A percentile compares a stretch with the other conserved stretches of the same genome.
phyloP scores from a whole-genome alignment of 2,113 vertebrate species.

The Poecilia latipinna region DNA sequence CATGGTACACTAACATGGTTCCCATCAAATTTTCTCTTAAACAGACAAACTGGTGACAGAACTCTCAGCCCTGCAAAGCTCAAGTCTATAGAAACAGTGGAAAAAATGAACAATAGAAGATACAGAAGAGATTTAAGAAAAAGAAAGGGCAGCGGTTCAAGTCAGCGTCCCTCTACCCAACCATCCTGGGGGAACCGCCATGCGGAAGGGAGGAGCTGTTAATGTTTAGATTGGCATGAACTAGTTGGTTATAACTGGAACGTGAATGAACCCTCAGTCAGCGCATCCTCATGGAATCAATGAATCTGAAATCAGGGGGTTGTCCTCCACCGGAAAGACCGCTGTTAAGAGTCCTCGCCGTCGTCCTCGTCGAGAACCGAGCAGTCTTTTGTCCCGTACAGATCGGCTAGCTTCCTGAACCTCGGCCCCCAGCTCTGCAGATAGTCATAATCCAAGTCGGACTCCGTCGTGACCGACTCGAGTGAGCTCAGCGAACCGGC shows the following conservation, averaged over 20 bases:
- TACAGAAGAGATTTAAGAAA: constrained; percentile 7
- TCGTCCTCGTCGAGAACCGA: constrained; percentile 59
- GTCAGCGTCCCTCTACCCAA: constrained; percentile 50
- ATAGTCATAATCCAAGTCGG: constrained; percentile 99
- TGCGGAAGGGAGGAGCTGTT: constrained; percentile 31
- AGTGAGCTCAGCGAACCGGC: constrained; percentile 96
- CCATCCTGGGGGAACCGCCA: constrained; percentile 35
- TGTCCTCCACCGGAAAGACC: constrained; percentile 49
- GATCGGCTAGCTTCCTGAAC: constrained; percentile 98
- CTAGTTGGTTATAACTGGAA: constrained; percentile 41
- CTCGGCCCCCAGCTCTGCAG: constrained; percentile 99
- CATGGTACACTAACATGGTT: constrained; percentile 48
- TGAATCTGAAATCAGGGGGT: constrained; percentile 49
- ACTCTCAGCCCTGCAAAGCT: constrained; percentile 51
- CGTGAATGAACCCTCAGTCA: constrained; percentile 34
- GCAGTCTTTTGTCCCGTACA: constrained; percentile 99
- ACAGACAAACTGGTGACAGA: constrained; percentile 49
- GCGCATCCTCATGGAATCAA: constrained; percentile 64
- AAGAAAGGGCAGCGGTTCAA: constrained; percentile 29
- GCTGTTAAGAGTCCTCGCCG: constrained; percentile 88
- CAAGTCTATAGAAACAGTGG: constrained; percentile 55
- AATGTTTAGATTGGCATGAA: constrained; percentile 48
- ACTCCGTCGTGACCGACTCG: constrained; percentile 96
- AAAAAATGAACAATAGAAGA: constrained; percentile 22
- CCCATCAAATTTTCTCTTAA: constrained; percentile 41